Percentiles rank a stretch among this genome's conserved stretches.
These are phyloP conservation scores for Brachyistius frenatus DNA, from an alignment of 2,113 vertebrate genomes.

Conservation along the genomic window DNA sequence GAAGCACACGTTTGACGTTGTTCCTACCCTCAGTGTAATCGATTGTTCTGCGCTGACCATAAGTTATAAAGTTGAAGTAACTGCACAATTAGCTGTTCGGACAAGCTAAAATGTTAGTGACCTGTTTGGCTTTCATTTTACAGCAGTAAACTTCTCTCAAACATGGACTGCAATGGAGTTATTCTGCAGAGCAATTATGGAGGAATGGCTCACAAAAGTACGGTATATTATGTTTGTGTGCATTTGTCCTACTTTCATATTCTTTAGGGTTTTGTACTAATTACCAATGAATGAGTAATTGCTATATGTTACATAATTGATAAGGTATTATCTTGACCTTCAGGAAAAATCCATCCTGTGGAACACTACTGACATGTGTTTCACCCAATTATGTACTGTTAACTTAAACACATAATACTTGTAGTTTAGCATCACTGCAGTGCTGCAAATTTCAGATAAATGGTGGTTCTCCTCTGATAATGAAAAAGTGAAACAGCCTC, in stretches of 20 bases:
- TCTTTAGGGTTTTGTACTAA: slow-evolving; percentile 27
- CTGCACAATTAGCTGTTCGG: no score
- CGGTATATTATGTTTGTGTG: background rate
- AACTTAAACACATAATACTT: background rate
- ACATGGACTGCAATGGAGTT: background rate
- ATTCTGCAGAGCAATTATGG: slow-evolving; percentile 6
- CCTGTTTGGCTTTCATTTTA: background rate
- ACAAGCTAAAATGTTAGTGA: background rate
- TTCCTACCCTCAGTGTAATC: background rate
- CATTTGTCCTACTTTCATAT: slow-evolving; percentile 26
- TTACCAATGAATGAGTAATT: slow-evolving; percentile 24
- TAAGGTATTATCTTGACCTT: slow-evolving; percentile 2
- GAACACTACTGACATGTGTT: background rate
- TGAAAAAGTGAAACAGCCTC: background rate
- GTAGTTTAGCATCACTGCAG: no score
- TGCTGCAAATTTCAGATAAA: background rate
- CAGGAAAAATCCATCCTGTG: slow-evolving; percentile 7
- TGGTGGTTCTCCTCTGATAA: background rate
- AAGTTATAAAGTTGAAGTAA: no score
- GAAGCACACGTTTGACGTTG: no score
- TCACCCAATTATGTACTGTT: background rate
- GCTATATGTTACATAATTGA: slow-evolving; percentile 40
- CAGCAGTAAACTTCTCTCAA: background rate
- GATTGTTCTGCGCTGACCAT: no score
- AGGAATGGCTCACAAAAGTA: background rate